phyloP scores from a whole-genome alignment of 2,888 invertebrate species.

The Zaprionus bogoriensis region DNA sequence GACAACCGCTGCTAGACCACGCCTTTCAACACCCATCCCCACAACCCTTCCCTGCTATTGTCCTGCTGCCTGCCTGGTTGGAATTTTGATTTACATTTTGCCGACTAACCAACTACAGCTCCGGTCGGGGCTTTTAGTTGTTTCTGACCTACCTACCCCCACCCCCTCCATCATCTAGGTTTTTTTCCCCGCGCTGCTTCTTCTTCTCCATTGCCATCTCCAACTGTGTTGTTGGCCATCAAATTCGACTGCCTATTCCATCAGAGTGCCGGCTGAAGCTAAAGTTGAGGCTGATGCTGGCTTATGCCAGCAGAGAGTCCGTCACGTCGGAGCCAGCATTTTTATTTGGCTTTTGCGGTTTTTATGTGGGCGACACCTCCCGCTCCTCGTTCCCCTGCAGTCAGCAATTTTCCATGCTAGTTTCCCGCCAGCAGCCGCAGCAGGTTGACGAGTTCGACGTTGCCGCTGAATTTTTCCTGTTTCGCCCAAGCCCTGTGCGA shows the following conservation, averaged over 20 bases:
- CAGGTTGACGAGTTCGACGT: conserved; percentile 47
- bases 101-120: conserved; percentile 56
- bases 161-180: no score
- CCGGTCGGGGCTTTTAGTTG: conserved; percentile 42
- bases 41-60: conserved; percentile 8
- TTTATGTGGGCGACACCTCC: conserved; percentile 51
- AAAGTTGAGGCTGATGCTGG: conserved; percentile 17
- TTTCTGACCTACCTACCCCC: conserved; percentile 18
- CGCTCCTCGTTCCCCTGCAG: conserved; percentile 35
- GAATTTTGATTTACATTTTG: conserved; percentile 75
- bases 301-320: conserved; percentile 33
- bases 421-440: conserved; percentile 14
- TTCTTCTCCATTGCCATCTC: neutral
- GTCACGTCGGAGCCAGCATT: conserved; percentile 55
- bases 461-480: conserved; percentile 21
- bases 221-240: conserved; percentile 29
- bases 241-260: conserved; percentile 59
- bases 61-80: conserved; percentile 30
- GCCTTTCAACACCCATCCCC: no score
- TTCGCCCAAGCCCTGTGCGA: neutral
- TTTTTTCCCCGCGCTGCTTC: neutral
- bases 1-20: neutral
- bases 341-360: conserved; percentile 72
- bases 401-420: conserved; percentile 62
- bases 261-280: conserved; percentile 11